Conservation (phyloP, 2,888 invertebrate genomes). For the Dolomedes plantarius region DNA sequence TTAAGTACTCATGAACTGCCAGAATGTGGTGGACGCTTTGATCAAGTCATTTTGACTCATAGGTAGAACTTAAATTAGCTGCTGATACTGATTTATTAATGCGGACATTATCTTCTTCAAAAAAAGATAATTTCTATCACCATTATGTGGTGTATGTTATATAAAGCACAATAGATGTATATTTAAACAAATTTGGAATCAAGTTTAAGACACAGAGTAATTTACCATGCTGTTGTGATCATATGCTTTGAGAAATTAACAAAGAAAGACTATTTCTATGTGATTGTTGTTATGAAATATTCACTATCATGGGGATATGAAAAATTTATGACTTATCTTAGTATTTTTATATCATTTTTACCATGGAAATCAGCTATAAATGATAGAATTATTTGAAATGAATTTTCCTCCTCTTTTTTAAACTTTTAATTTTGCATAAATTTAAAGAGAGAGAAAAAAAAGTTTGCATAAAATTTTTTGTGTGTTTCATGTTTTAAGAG, state of each 20-base stretch:
- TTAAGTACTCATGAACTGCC: conserved; percentile 85
- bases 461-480: no score
- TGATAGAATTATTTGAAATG: no score
- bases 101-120: neutral
- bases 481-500: no score
- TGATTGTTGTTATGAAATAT: neutral
- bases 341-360: no score
- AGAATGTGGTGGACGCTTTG: conserved; percentile 63
- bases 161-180: neutral
- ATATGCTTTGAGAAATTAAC: neutral
- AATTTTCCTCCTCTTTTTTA: no score
- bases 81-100: conserved; percentile 1
- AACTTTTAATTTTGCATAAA: no score
- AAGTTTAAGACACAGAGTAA: neutral
- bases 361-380: no score
- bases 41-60: conserved; percentile 56
- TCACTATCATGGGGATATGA: neutral
- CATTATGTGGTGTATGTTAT: neutral
- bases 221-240: neutral
- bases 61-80: conserved; percentile 57
- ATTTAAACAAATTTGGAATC: neutral
- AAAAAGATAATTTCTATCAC: neutral
- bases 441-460: no score
- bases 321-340: no score
- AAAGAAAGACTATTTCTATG: neutral